These are phyloP conservation scores for Manis pentadactyla DNA, from an alignment of 2,797 vertebrate genomes.

Conservation along the genomic window DNA sequence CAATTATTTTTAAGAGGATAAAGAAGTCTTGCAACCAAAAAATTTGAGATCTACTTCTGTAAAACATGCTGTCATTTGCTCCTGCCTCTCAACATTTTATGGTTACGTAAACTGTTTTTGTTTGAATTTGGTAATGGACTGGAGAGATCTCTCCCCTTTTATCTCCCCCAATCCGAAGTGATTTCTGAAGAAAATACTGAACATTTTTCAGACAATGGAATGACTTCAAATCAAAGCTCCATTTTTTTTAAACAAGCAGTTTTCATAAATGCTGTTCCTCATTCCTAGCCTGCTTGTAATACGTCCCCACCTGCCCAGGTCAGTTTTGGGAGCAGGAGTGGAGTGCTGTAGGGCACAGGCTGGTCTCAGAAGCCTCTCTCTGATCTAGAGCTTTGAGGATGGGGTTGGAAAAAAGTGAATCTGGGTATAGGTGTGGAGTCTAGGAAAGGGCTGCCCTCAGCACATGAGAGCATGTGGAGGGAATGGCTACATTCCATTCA, in stretches of 20 bases:
- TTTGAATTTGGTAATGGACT: background rate
- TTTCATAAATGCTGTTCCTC: background rate
- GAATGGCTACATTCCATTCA: background rate
- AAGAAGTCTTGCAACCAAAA: background rate
- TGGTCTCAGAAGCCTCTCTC: background rate
- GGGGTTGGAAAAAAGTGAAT: background rate
- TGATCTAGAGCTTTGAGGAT: background rate
- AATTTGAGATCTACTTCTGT: background rate
- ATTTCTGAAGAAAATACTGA: slow-evolving; percentile 31
- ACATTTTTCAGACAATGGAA: background rate
- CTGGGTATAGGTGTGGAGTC: background rate
- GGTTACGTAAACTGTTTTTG: background rate
- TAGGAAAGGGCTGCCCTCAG: background rate
- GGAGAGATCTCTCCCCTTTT: background rate
- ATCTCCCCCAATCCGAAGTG: background rate
- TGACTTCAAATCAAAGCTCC: background rate
- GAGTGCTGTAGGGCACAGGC: background rate
- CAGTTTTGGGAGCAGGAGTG: background rate
- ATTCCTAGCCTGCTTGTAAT: too few species aligned
- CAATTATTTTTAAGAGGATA: background rate
- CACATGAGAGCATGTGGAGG: background rate
- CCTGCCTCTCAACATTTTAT: background rate
- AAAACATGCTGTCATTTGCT: background rate
- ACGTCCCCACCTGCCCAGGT: background rate
- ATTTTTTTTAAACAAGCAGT: background rate